Evolutionary conservation across 1,140 invertebrate genomes (phyloP).

Genomic region (Drosophila ogumai): DNA sequence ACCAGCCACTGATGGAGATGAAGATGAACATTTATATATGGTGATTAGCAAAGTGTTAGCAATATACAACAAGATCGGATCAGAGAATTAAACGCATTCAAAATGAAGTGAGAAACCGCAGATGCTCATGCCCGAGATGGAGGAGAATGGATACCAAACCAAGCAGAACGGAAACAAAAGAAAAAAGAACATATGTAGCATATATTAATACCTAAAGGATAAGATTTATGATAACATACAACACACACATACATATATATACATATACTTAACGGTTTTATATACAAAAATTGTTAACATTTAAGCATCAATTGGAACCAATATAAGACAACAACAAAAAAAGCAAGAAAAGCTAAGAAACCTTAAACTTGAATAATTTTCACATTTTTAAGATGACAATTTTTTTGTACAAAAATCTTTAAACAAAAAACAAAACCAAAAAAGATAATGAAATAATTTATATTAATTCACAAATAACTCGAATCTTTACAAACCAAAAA

Average conservation of each 20-base stretch:
- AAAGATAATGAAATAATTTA: conserved; percentile 40
- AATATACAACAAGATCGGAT: conserved; percentile 33
- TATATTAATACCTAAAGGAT: conserved; percentile 51
- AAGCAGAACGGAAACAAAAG: conserved; percentile 33
- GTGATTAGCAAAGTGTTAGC: conserved; percentile 44
- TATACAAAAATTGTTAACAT: conserved; percentile 79
- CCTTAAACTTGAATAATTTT: conserved; percentile 71
- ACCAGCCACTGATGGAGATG: conserved; percentile 27
- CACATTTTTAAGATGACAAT: conserved; percentile 68
- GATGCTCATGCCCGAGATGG: conserved; percentile 41
- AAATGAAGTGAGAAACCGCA: conserved; percentile 25
- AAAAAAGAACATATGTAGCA: conserved; percentile 54
- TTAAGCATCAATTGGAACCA: conserved; percentile 81
- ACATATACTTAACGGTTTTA: conserved; percentile 68
- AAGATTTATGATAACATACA: conserved; percentile 68
- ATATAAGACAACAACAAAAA: conserved; percentile 67
- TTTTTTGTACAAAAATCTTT: conserved; percentile 61
- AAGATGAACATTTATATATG: conserved; percentile 46
- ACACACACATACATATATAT: conserved; percentile 56
- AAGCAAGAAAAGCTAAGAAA: conserved; percentile 13
- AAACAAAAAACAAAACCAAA: conserved; percentile 19
- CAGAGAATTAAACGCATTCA: conserved; percentile 12
- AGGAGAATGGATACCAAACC: conserved; percentile 14
- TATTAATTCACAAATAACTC: conserved; percentile 37
- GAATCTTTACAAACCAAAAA: conserved; percentile 28